Evolutionary conservation across 1,140 invertebrate species (phyloP), one percentile per base, ranked within the genome.

Genomic region (Dendrolimus kikuchii): DNA sequence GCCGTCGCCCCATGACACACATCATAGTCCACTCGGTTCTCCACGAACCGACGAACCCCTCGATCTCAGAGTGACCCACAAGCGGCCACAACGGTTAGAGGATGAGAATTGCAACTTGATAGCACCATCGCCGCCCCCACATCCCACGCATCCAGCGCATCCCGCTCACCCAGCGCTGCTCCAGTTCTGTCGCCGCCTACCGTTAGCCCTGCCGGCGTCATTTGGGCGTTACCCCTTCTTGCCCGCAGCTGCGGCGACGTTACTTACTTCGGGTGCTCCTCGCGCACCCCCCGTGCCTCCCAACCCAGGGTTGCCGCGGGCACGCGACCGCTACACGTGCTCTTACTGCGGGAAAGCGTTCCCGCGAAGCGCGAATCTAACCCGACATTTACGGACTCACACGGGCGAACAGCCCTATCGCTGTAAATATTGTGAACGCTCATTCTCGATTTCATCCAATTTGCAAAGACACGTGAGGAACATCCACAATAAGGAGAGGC

Each of bases 301-400:
- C 0, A 89, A 89, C 55, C 81, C 88, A 2, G 86, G 88, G 5
- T 88, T 89, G 4, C 88, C 90, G 8, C 91, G 95, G 69, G 90
- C 92, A 7, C 92, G 94, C 71, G 98, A 99, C 81, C 90, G 98
- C 40, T 99, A 99, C 87, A 95, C 96, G 4, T 99, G 98, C 88
- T 98, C 98, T 77, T 99, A 98, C 87, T 99, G 98, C 81, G 97
- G 97, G 6, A 99, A 99, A 83, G 94, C 95, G 5, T 99, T 99
- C 77, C 99, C 99, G 0, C 90, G 99, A n/a, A 99, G 97, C 38
- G 98, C 98, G 6, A 99, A 99, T 86, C 88, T 99, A 43, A 99
- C 98, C 6, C 90, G 98, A 48, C 98, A 99, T 81, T 87, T 99
- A 63, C 91, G 98, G 59, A 99, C 98, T 0, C 98, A 99, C 83